Conservation (phyloP, 2,797 vertebrate species). For the Thunnus albacares region DNA sequence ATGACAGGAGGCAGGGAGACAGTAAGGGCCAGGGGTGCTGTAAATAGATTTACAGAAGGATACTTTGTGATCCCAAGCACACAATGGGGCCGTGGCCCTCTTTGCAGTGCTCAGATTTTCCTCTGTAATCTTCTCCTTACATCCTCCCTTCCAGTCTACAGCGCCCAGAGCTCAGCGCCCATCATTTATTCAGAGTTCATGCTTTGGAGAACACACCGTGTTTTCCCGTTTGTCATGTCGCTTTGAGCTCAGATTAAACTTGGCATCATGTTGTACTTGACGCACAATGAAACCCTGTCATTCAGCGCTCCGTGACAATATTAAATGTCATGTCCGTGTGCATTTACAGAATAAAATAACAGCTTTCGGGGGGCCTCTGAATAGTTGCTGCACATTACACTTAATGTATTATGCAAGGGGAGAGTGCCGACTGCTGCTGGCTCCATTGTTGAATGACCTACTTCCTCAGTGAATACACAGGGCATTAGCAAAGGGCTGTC, state of each 20-base stretch:
- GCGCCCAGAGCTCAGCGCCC: conserved; percentile 87
- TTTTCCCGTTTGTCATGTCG: conserved; percentile 91
- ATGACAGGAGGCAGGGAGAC: conserved; percentile 79
- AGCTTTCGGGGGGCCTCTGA: conserved; percentile 90
- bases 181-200: conserved; percentile 92
- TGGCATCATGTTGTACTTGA: conserved; percentile 93
- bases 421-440: conserved; percentile 92
- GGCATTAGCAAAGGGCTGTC: conserved; percentile 87
- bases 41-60: conserved; percentile 86
- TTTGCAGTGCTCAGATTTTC: conserved; percentile 84
- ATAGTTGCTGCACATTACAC: conserved; percentile 94
- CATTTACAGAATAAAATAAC: conserved; percentile 97
- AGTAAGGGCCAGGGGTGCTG: conserved; percentile 82
- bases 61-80: conserved; percentile 83
- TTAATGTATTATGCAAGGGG: conserved; percentile 99
- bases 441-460: conserved; percentile 98
- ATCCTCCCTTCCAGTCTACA: conserved; percentile 75
- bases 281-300: conserved; percentile 96
- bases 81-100: conserved; percentile 85
- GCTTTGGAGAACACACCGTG: conserved; percentile 88
- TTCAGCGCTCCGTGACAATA: conserved; percentile 94
- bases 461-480: conserved; percentile 90
- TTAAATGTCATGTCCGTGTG: conserved; percentile 98
- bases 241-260: conserved; percentile 93
- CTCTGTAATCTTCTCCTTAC: conserved; percentile 81